A percentile compares a stretch with the other conserved stretches of the same genome.
These are phyloP conservation scores for Liopterus haemorrhoidalis DNA, from an alignment of 2,888 invertebrate species.

Conservation along the genomic window DNA sequence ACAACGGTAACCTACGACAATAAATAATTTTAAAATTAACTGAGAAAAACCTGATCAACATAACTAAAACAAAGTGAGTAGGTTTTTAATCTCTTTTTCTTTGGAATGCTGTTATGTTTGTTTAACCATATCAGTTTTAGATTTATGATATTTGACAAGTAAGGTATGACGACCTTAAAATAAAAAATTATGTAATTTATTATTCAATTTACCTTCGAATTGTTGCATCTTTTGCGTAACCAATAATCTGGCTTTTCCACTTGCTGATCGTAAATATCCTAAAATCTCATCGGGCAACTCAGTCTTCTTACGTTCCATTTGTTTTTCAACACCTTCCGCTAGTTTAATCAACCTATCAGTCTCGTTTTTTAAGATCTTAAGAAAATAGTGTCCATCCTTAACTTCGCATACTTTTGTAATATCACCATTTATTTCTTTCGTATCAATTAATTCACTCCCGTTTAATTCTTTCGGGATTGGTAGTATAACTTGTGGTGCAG, in stretches of 20 bases:
- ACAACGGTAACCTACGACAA: too few species aligned
- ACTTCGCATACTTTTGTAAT: slow-evolving; percentile 40
- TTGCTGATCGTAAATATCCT: slow-evolving; percentile 78
- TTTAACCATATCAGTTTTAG: background rate
- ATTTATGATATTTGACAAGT: background rate
- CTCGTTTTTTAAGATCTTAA: slow-evolving; percentile 68
- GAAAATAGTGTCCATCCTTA: slow-evolving; percentile 73
- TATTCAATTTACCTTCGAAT: slow-evolving; percentile 70
- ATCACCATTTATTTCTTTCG: slow-evolving; percentile 28
- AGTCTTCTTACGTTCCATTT: slow-evolving; percentile 52
- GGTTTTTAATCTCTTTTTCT: slow-evolving; percentile 1
- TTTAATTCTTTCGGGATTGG: slow-evolving; percentile 36
- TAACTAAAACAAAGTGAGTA: slow-evolving; percentile 3
- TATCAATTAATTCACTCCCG: background rate
- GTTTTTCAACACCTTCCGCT: slow-evolving; percentile 63
- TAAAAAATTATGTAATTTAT: slow-evolving; percentile 2
- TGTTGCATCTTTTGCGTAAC: slow-evolving; percentile 92
- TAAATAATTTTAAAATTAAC: slow-evolving; percentile 13
- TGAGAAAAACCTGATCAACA: slow-evolving; percentile 4
- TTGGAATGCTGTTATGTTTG: background rate
- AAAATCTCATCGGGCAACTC: slow-evolving; percentile 69
- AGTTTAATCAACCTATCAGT: slow-evolving; percentile 62
- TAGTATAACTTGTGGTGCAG: slow-evolving; percentile 46
- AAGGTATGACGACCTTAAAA: background rate
- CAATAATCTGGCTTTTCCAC: slow-evolving; percentile 85